Evolutionary conservation across 2,888 invertebrate species (phyloP).

Genomic region (Priocnemis perturbator): DNA sequence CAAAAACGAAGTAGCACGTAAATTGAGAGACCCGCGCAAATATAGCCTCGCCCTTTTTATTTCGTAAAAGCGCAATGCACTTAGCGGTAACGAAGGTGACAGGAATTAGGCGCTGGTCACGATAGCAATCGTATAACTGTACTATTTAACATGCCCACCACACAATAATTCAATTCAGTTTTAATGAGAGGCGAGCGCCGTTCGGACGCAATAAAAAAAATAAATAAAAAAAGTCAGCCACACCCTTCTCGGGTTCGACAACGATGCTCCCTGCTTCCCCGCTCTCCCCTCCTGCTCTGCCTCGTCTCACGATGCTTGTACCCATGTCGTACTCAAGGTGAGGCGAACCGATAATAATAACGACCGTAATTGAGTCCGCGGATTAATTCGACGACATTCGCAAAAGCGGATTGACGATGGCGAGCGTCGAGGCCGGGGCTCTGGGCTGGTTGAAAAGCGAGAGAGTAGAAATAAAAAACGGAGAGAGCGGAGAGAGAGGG

Average conservation of each 20-base stretch:
- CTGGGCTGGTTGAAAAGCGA: neutral
- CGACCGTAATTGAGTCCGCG: conserved; percentile 9
- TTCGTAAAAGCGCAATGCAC: no score
- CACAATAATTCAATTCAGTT: no score
- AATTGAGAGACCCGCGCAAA: no score
- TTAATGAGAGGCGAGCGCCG: neutral
- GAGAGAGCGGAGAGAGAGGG: neutral
- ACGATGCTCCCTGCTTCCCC: neutral
- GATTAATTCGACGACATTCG: conserved; percentile 11
- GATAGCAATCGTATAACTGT: no score
- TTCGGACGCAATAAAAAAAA: no score
- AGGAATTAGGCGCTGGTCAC: no score
- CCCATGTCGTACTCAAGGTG: neutral
- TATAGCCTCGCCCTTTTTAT: no score
- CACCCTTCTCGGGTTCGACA: neutral
- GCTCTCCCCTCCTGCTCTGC: neutral
- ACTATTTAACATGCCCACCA: no score
- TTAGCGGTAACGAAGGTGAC: no score
- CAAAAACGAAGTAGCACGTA: no score
- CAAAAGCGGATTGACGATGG: neutral
- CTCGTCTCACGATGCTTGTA: neutral
- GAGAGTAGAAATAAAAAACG: neutral
- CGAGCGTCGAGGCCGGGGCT: no score
- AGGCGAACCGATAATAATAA: conserved; percentile 10
- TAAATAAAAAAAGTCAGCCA: neutral